Percentiles rank a stretch among this genome's conserved stretches.
Evolutionary conservation across 2,888 invertebrate genomes (phyloP).

Genomic region (Cheiracanthium punctorium): DNA sequence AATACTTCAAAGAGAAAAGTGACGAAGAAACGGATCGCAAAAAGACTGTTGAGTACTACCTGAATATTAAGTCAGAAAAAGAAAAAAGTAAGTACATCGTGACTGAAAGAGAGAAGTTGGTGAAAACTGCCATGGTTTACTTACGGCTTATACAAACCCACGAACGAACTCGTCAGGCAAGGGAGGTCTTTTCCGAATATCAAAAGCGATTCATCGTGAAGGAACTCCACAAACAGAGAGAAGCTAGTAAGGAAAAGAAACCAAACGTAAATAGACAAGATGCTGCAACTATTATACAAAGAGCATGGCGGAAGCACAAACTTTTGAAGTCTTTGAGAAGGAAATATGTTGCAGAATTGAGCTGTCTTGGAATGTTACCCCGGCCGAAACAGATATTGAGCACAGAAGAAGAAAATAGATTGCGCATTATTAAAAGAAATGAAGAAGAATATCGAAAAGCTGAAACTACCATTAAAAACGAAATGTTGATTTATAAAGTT

Average conservation of each 20-base stretch:
- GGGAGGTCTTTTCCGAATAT: background rate
- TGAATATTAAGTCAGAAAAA: background rate
- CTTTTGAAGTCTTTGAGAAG: constrained; percentile 9
- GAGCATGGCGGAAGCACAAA: constrained; percentile 25
- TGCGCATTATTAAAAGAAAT: constrained; percentile 23
- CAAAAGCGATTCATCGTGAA: background rate
- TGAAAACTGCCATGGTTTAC: constrained; percentile 15
- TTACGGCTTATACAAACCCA: constrained; percentile 43
- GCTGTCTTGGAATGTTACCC: constrained; percentile 5
- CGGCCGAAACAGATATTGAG: background rate
- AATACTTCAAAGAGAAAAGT: background rate
- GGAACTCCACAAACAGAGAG: constrained; percentile 1
- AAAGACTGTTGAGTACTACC: background rate
- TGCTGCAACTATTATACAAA: constrained; percentile 33
- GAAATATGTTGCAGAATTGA: constrained; percentile 14
- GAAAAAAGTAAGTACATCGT: constrained; percentile 18
- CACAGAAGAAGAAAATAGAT: constrained; percentile 12
- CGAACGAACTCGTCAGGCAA: constrained; percentile 28
- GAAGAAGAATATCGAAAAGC: constrained; percentile 27
- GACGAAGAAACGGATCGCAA: background rate
- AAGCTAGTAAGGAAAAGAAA: background rate
- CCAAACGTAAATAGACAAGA: background rate
- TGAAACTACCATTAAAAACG: constrained; percentile 5
- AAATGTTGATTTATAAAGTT: constrained; percentile 23
- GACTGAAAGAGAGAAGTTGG: constrained; percentile 17